phyloP scores from a whole-genome alignment of 2,113 vertebrate species.

The Anseranas semipalmata region DNA sequence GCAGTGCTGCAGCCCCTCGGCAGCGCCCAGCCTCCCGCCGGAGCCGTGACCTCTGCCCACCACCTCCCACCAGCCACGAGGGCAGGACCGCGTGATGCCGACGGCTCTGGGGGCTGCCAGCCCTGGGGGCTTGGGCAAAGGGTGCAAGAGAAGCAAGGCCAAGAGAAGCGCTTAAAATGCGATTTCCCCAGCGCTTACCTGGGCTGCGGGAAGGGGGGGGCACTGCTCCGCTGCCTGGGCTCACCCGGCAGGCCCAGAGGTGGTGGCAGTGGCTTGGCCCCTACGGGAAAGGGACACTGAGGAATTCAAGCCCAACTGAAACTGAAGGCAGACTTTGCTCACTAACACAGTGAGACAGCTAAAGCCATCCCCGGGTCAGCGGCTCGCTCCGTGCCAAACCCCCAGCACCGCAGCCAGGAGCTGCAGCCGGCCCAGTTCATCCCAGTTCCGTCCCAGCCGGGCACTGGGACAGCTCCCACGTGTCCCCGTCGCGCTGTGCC shows the following conservation, averaged over 20 bases:
- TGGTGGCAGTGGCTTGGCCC: not conserved
- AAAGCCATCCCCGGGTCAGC: fast-evolving
- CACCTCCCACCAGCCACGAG: too few relatives aligned
- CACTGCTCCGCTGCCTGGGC: not conserved
- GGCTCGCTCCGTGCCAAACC: fast-evolving
- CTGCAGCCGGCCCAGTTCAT: fast-evolving
- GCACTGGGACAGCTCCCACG: not conserved
- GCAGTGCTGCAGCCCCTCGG: too few relatives aligned
- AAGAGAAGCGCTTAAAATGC: too few relatives aligned
- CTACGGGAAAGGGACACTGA: not conserved
- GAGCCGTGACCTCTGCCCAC: too few relatives aligned
- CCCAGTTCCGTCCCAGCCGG: not conserved
- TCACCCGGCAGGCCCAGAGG: not conserved
- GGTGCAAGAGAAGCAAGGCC: too few relatives aligned
- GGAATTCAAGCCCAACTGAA: fast-evolving
- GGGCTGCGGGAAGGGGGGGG: not conserved
- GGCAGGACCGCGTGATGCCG: too few relatives aligned
- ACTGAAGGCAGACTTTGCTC: not conserved
- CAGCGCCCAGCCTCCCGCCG: too few relatives aligned
- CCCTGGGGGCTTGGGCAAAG: fast-evolving
- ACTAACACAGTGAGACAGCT: not conserved
- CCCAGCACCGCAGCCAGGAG: not conserved
- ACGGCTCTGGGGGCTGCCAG: not conserved
- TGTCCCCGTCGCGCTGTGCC: too few relatives aligned
- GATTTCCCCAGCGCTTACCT: not conserved